Percentiles rank a stretch among this genome's conserved stretches.
These are phyloP conservation scores for Pollimyrus isidori DNA, from an alignment of 2,113 vertebrate genomes.

Conservation along the genomic window DNA sequence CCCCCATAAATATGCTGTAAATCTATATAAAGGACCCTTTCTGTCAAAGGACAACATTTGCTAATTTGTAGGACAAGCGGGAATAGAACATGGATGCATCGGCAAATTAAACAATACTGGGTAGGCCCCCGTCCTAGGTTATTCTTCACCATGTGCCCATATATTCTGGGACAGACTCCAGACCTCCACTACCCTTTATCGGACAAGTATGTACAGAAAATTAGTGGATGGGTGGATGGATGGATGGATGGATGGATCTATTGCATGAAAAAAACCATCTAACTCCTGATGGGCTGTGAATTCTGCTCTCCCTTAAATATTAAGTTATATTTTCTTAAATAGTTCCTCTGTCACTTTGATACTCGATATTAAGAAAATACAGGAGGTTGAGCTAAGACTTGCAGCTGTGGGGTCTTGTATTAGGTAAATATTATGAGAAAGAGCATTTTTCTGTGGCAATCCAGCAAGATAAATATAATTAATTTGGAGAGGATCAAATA, in stretches of 20 bases:
- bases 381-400: neutral
- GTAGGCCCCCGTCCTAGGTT: neutral
- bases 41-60: neutral
- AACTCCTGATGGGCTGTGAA: neutral
- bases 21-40: neutral
- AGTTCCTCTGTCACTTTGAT: neutral
- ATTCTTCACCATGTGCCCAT: neutral
- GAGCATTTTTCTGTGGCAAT: neutral
- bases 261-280: neutral
- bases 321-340: neutral
- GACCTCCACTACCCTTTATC: neutral
- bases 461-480: neutral
- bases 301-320: neutral
- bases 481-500: neutral
- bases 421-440: neutral
- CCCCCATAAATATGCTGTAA: neutral
- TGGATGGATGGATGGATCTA: neutral
- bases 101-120: neutral
- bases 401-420: neutral
- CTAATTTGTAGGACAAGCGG: neutral
- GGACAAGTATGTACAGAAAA: neutral
- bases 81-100: neutral
- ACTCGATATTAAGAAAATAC: neutral
- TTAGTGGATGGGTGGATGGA: neutral
- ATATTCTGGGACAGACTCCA: neutral